Conservation (phyloP, 2,888 invertebrate genomes). For the Lasioglossum oenotherae region DNA sequence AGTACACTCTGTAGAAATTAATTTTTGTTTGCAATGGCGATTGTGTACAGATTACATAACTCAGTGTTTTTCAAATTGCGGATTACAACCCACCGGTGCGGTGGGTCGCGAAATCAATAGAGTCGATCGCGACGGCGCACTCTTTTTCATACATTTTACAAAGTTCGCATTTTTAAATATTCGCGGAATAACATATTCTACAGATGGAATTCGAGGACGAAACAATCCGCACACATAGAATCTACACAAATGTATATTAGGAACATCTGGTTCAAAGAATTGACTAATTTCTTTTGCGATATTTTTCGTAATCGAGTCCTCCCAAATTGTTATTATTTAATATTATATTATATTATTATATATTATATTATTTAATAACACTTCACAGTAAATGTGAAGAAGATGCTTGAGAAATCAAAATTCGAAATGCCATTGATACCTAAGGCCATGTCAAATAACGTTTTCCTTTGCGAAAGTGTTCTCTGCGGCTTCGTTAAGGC, state of each 20-base stretch:
- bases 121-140: conserved; percentile 1
- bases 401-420: too few relatives aligned
- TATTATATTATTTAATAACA: too few relatives aligned
- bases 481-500: too few relatives aligned
- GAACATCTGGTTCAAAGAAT: too few relatives aligned
- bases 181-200: not conserved
- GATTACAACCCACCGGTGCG: not conserved
- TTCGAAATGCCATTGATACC: too few relatives aligned
- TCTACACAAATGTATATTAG: not conserved
- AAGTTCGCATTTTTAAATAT: not conserved
- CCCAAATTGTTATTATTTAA: too few relatives aligned
- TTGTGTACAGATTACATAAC: not conserved
- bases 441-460: too few relatives aligned
- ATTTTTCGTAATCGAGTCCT: not conserved
- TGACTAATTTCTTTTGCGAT: too few relatives aligned
- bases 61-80: conserved; percentile 4
- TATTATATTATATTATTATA: too few relatives aligned
- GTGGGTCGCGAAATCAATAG: not conserved
- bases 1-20: not conserved
- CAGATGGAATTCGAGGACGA: not conserved
- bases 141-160: not conserved
- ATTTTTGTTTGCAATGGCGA: not conserved
- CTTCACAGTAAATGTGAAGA: too few relatives aligned
- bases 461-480: too few relatives aligned
- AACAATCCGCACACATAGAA: not conserved